A percentile compares a stretch with the other conserved stretches of the same genome.
Conservation (phyloP, 2,113 vertebrate species). For the Lynx canadensis region DNA sequence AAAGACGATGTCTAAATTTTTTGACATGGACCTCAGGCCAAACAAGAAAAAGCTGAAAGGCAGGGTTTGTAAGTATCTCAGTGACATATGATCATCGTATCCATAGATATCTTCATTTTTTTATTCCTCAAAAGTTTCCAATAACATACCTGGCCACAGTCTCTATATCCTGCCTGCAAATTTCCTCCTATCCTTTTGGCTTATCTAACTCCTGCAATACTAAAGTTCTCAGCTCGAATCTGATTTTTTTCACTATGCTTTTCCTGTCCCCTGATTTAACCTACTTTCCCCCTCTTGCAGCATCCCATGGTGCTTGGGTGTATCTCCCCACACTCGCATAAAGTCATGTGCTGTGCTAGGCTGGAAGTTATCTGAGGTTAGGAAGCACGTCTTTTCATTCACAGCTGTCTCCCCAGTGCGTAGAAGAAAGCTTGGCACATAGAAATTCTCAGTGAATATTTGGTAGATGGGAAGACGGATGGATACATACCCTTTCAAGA, state of each 20-base stretch:
- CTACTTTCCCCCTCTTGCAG: too few species aligned
- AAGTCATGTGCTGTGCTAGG: neutral
- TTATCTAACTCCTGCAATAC: neutral
- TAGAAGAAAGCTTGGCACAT: neutral
- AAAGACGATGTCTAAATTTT: accelerated
- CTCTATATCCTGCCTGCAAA: neutral
- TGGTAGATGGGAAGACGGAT: neutral
- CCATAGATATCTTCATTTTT: neutral
- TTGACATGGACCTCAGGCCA: neutral
- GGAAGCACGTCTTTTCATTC: neutral
- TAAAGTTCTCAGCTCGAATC: neutral
- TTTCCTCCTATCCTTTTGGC: neutral
- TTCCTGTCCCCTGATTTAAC: neutral
- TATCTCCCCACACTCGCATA: neutral
- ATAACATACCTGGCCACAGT: neutral
- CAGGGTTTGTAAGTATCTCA: neutral
- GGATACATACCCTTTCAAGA: neutral
- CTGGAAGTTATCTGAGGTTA: neutral
- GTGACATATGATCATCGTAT: neutral
- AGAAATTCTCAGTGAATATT: neutral
- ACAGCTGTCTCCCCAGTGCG: neutral
- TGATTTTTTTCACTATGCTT: neutral
- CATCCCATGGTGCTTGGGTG: accelerated
- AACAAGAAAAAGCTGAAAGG: neutral
- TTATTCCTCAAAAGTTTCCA: neutral